Conservation (phyloP, 92 coral and sea anemone species). For the Pocillopora grandis region DNA sequence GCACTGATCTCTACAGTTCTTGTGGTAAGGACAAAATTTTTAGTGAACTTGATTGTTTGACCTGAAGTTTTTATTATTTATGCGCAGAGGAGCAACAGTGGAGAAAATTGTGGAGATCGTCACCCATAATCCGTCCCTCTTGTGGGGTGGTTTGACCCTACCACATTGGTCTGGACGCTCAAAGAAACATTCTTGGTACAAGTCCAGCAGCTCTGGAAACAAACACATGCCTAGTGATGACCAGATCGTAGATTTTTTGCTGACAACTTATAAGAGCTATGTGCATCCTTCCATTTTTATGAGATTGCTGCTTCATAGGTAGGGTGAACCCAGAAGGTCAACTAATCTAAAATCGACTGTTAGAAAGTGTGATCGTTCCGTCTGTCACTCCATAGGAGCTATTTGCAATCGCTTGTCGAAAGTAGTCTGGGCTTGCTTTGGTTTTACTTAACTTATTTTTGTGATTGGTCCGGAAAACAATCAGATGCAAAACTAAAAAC, state of each 20-base stretch:
- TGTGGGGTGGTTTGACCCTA: conserved; percentile 93
- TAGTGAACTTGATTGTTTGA: too few relatives aligned
- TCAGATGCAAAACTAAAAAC: too few relatives aligned
- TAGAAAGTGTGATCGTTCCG: too few relatives aligned
- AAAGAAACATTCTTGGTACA: conserved; percentile 45
- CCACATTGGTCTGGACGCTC: conserved; percentile 73
- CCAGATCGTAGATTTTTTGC: conserved; percentile 85
- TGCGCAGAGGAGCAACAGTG: conserved; percentile 76
- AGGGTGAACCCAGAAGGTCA: neutral
- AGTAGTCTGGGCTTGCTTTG: too few relatives aligned
- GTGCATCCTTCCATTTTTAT: conserved; percentile 78
- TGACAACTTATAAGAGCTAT: conserved; percentile 88
- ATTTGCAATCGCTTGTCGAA: too few relatives aligned
- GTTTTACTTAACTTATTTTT: too few relatives aligned
- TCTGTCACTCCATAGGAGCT: too few relatives aligned
- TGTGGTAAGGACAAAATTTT: too few relatives aligned
- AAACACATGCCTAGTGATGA: conserved; percentile 69
- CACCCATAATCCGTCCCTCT: conserved; percentile 75
- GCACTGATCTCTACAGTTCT: too few relatives aligned
- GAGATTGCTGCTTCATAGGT: conserved; percentile 86
- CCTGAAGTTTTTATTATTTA: neutral
- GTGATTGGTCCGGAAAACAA: too few relatives aligned
- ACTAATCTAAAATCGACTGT: too few relatives aligned
- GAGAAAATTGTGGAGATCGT: conserved; percentile 82
- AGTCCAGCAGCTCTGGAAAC: conserved; percentile 57